These are phyloP conservation scores for Caenorhabditis sp. DNA, from an alignment of 2,888 invertebrate genomes.

Conservation along the genomic window DNA sequence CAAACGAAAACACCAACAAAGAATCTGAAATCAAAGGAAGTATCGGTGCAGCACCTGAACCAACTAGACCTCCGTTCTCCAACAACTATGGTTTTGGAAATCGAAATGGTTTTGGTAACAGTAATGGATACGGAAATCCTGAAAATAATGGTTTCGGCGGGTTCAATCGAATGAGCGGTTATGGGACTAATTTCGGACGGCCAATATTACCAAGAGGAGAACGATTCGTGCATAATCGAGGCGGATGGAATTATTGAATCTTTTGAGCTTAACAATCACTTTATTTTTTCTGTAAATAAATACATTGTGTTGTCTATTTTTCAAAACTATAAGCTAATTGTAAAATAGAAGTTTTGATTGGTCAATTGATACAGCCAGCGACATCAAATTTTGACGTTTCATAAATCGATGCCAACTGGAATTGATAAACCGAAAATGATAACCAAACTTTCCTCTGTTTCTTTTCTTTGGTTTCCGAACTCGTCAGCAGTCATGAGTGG, in stretches of 20 bases:
- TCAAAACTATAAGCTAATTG: too few species aligned
- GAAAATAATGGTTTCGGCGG: constrained; percentile 28
- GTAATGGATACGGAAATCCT: constrained; percentile 7
- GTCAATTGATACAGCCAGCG: not conserved
- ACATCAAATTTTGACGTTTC: constrained; percentile 33
- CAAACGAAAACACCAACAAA: constrained; percentile 2
- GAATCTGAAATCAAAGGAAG: constrained; percentile 46
- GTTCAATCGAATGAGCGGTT: constrained; percentile 42
- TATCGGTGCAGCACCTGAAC: constrained; percentile 44
- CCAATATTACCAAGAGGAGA: constrained; percentile 51
- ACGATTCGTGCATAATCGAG: constrained; percentile 27
- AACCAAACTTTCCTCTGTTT: too few species aligned
- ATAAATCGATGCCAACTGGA: not conserved
- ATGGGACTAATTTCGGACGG: constrained; percentile 41
- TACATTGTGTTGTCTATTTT: too few species aligned
- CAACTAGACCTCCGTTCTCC: constrained; percentile 20
- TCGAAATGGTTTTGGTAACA: constrained; percentile 21
- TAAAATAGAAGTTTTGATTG: too few species aligned
- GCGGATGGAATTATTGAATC: constrained; percentile 22
- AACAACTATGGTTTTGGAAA: constrained; percentile 34
- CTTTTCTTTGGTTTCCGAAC: constrained; percentile 32
- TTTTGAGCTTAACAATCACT: too few species aligned
- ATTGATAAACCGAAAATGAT: constrained; percentile 26
- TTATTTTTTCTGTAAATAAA: too few species aligned
- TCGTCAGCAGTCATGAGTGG: constrained; percentile 54